A percentile compares a stretch with the other conserved stretches of the same genome.
Conservation (phyloP, 2,888 invertebrate genomes). For the Caenorhabditis uteleia region DNA sequence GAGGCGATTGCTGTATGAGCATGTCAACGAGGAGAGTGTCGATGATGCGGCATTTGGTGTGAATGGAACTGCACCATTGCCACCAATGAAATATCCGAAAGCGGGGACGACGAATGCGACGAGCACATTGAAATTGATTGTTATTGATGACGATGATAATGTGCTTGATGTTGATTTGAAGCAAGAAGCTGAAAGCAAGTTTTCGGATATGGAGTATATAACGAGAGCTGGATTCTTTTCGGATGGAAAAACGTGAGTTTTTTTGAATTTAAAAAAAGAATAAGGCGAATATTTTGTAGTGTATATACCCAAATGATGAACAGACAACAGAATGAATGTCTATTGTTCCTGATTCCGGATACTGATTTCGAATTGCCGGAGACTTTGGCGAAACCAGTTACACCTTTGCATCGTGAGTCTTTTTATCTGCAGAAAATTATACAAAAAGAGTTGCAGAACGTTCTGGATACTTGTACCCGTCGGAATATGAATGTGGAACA, state of each 20-base stretch:
- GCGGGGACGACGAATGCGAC: slow-evolving; percentile 56
- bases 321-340: slow-evolving; percentile 47
- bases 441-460: too few relatives aligned
- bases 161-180: slow-evolving; percentile 41
- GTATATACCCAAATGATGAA: slow-evolving; percentile 55
- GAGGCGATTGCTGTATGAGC: slow-evolving; percentile 73
- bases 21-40: slow-evolving; percentile 79
- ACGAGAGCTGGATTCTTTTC: slow-evolving; percentile 94
- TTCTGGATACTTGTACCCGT: too few relatives aligned
- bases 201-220: slow-evolving; percentile 93
- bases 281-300: slow-evolving; percentile 28
- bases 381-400: too few relatives aligned
- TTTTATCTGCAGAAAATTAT: too few relatives aligned
- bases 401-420: too few relatives aligned
- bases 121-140: slow-evolving; percentile 49
- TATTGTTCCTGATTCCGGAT: slow-evolving; percentile 48
- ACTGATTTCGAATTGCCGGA: slow-evolving; percentile 29
- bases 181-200: slow-evolving; percentile 72
- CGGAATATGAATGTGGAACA: slow-evolving; percentile 17
- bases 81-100: slow-evolving; percentile 56
- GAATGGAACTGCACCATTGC: slow-evolving; percentile 31
- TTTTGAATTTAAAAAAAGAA: slow-evolving; percentile 4
- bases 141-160: slow-evolving; percentile 37
- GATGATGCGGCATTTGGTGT: slow-evolving; percentile 79
- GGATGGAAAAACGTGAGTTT: slow-evolving; percentile 83